Conservation (phyloP, 2,888 invertebrate species). For the Embidobia sp. region DNA sequence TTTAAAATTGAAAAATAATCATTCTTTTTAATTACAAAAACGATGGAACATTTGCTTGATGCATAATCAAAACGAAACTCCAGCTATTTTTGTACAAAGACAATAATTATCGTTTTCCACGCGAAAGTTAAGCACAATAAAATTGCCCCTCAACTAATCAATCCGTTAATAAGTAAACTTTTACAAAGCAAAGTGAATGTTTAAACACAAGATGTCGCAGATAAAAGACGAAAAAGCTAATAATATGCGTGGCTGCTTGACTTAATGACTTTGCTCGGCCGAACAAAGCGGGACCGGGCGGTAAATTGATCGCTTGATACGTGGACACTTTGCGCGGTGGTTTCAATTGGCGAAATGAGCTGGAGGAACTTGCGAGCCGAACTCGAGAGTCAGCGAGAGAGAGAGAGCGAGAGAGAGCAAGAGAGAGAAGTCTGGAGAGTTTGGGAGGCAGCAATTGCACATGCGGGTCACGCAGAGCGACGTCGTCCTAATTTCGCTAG, state of each 20-base stretch:
- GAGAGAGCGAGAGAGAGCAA: background rate
- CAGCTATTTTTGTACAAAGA: too few relatives aligned
- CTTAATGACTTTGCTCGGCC: background rate
- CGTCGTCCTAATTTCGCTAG: conserved; percentile 42
- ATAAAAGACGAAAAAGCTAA: too few relatives aligned
- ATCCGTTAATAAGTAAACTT: too few relatives aligned
- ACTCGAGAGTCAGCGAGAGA: background rate
- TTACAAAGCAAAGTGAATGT: too few relatives aligned
- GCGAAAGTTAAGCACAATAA: too few relatives aligned
- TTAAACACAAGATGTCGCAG: too few relatives aligned
- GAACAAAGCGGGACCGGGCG: background rate
- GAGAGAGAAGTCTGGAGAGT: conserved; percentile 14
- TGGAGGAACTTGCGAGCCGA: conserved; percentile 2
- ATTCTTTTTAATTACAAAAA: too few relatives aligned
- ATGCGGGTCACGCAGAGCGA: conserved; percentile 46
- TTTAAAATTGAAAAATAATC: too few relatives aligned
- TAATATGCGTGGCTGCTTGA: background rate
- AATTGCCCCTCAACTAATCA: too few relatives aligned
- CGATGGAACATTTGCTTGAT: too few relatives aligned
- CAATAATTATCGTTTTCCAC: too few relatives aligned
- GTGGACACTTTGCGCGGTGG: conserved; percentile 19
- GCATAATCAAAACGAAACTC: too few relatives aligned
- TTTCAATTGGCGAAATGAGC: conserved; percentile 34
- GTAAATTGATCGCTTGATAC: conserved; percentile 29
- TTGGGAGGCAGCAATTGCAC: conserved; percentile 18